These are phyloP conservation scores for Pampusana beccarii DNA, from an alignment of 2,113 vertebrate species.

Conservation along the genomic window DNA sequence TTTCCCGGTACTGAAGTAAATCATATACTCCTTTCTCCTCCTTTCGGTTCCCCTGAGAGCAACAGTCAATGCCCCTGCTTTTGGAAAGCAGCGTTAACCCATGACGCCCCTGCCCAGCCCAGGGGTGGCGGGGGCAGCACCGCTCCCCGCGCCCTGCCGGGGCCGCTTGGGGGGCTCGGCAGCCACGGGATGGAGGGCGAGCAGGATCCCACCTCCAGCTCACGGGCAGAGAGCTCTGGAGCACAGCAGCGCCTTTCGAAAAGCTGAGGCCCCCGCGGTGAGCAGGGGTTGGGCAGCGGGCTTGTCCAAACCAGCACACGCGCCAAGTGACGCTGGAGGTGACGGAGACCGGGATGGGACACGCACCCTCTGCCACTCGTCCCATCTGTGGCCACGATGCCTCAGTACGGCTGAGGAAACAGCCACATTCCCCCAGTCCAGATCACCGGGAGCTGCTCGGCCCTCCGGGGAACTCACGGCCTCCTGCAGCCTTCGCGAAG, in stretches of 20 bases:
- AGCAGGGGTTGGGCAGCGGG: not conserved
- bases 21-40: not conserved
- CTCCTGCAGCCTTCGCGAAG: not conserved
- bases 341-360: not conserved
- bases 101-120: not conserved
- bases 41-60: conserved; percentile 19
- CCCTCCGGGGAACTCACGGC: not conserved
- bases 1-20: conserved; percentile 8
- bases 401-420: not conserved
- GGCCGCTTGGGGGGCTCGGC: not conserved
- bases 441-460: not conserved
- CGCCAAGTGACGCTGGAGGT: not conserved
- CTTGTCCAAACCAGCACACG: not conserved
- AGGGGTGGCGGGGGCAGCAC: not conserved
- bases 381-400: not conserved
- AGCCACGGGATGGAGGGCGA: not conserved
- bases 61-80: not conserved
- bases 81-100: not conserved
- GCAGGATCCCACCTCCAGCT: not conserved
- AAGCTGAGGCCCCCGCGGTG: accelerated
- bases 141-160: not conserved
- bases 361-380: not conserved
- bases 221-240: not conserved
- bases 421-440: not conserved
- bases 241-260: not conserved